phyloP scores from a whole-genome alignment of 2,888 invertebrate genomes.

The Agrotis ipsilon region DNA sequence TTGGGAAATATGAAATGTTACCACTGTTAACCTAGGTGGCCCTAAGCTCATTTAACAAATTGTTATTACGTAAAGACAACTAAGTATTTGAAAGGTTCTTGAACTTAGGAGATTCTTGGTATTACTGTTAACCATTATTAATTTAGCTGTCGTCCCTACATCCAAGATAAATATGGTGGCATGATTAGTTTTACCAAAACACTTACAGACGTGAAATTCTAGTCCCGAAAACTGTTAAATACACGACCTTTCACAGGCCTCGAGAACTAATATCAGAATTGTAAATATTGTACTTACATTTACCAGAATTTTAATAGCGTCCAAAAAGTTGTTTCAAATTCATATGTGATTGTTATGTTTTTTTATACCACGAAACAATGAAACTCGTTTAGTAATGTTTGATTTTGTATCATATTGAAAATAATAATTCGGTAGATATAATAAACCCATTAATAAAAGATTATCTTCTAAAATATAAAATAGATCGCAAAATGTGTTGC shows the following conservation, averaged over 20 bases:
- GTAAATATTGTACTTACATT: conserved; percentile 10
- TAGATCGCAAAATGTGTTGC: no score
- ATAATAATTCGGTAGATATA: background rate
- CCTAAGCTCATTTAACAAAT: background rate
- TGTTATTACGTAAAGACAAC: conserved; percentile 16
- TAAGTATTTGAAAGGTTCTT: conserved; percentile 19
- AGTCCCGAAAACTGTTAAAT: conserved; percentile 35
- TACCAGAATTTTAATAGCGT: background rate
- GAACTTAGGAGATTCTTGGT: conserved; percentile 28
- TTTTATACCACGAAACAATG: background rate
- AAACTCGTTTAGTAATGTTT: background rate
- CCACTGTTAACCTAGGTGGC: background rate
- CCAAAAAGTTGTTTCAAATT: background rate
- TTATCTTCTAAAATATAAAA: no score
- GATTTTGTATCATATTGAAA: no score
- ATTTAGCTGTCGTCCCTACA: conserved; percentile 36
- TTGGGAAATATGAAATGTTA: no score
- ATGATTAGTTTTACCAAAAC: conserved; percentile 34
- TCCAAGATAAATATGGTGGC: conserved; percentile 48
- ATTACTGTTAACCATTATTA: conserved; percentile 43
- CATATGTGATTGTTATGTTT: background rate
- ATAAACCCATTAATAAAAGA: background rate
- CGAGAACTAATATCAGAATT: conserved; percentile 4
- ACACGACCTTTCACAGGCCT: conserved; percentile 21
- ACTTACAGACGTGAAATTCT: conserved; percentile 28